phyloP scores from a whole-genome alignment of 2,888 invertebrate species.

The Tribolium freemani region DNA sequence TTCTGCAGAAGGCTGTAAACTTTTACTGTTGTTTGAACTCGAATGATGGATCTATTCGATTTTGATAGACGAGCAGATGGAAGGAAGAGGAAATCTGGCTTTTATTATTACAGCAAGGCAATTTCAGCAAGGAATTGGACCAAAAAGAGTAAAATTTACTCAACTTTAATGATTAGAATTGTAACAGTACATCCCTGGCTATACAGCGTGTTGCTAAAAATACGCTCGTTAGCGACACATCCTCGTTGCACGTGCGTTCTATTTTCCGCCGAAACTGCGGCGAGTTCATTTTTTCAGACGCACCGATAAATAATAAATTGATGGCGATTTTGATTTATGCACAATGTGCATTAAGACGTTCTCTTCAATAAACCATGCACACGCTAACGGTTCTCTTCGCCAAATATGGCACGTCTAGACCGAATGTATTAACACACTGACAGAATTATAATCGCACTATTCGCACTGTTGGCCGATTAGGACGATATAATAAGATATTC shows the following conservation, averaged over 20 bases:
- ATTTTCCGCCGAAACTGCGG: constrained; percentile 4
- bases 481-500: constrained; percentile 5
- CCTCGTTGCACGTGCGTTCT: constrained; percentile 27
- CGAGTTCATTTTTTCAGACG: background rate
- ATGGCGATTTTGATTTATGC: constrained; percentile 31
- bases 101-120: constrained; percentile 2
- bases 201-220: background rate
- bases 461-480: constrained; percentile 21
- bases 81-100: constrained; percentile 28
- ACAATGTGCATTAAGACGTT: constrained; percentile 26
- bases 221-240: background rate
- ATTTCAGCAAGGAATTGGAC: background rate
- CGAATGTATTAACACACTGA: constrained; percentile 38
- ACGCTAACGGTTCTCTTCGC: constrained; percentile 27
- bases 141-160: background rate
- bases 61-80: constrained; percentile 17
- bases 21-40: constrained; percentile 36
- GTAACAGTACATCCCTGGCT: background rate
- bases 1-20: constrained; percentile 23
- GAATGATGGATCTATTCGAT: constrained; percentile 19
- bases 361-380: constrained; percentile 17
- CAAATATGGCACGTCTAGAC: constrained; percentile 41
- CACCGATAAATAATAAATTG: constrained; percentile 7
- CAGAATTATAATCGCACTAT: constrained; percentile 33
- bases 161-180: background rate